Evolutionary conservation across 37 sponge, comb jelly and placozoan species (phyloP), one percentile per base, ranked within the genome.

Genomic region (Amphimedon queenslandica): DNA sequence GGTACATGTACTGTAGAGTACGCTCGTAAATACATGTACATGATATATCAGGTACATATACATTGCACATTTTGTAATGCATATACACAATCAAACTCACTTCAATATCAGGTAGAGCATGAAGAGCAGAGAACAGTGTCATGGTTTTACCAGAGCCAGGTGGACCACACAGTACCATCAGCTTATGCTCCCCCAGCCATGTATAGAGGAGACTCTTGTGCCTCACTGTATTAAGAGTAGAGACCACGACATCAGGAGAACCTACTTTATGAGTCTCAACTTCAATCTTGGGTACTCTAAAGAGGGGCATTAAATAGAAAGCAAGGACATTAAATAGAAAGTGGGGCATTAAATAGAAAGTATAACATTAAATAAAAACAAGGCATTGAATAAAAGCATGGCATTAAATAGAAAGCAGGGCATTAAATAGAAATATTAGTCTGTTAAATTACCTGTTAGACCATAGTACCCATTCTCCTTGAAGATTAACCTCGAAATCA

Each of bases 211-310:
- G 77, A 28, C 80, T 61, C 76, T 98, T 95, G 57, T 98, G 99
- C n/a, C 99, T 75, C 34, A 98, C 93, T 6, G 99, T 98, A 70
- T 98, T 95, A 37, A 98, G 90, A 5, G 93, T 96, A 36, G 96
- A 93, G 1, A 96, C 92, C 20, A 96, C 96, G 0, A 96, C 69
- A 66, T 98, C 99, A 31, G 99, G 99, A 2, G 90, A 87, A 0
- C 93, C 99, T n/a, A 98, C 99, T 38, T 88, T 94, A 82, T 98
- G 99, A 0, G 99, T 98, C 80, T 98, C 99, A 29, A 98, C 99
- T 72, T 98, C 99, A 37, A 98, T 94, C 72, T 91, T 89, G 37
- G 99, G 99, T 1, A 98, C 99, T 65, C 80, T 88, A n/a, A n/a
- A n/a, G n/a, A n/a, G n/a, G n/a, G n/a, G n/a, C n/a, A n/a, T n/a